Conservation (phyloP, 2,797 vertebrate genomes). For the Propithecus perrieri region DNA sequence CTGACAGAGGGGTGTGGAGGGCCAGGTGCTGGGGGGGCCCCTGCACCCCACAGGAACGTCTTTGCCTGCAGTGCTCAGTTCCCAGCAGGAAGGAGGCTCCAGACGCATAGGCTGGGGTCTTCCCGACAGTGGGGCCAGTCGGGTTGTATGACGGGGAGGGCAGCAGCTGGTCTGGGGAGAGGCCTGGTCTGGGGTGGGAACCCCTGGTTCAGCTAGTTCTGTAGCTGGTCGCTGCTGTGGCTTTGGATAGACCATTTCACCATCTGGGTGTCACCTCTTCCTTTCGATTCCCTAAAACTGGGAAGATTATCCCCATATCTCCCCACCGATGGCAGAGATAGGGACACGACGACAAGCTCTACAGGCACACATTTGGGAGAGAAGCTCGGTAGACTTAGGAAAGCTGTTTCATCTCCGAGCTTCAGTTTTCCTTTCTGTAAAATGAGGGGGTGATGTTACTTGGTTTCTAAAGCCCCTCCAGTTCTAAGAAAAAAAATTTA, state of each 20-base stretch:
- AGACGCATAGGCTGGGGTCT: neutral
- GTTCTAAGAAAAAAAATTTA: neutral
- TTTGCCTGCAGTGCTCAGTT: neutral
- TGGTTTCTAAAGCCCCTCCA: neutral
- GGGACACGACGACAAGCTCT: neutral
- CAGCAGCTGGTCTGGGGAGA: neutral
- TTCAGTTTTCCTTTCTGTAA: neutral
- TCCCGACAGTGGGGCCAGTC: neutral
- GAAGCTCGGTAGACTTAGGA: neutral
- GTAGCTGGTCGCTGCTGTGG: neutral
- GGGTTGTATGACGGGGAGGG: neutral
- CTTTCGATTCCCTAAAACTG: neutral
- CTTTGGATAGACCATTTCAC: neutral
- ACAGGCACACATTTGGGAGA: neutral
- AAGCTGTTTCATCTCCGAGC: neutral
- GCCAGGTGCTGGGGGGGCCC: neutral
- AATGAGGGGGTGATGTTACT: neutral
- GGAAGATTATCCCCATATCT: neutral
- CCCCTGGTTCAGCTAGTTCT: neutral
- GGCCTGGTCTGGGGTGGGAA: neutral
- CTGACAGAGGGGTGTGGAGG: slow-evolving; percentile 44
- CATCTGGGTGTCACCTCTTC: neutral
- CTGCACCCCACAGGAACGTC: neutral
- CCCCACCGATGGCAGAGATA: too few relatives aligned
- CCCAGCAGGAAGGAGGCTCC: neutral